Percentiles rank a stretch among this genome's conserved stretches.
Conservation (phyloP, 2,113 vertebrate species). For the Entosphenus tridentatus region DNA sequence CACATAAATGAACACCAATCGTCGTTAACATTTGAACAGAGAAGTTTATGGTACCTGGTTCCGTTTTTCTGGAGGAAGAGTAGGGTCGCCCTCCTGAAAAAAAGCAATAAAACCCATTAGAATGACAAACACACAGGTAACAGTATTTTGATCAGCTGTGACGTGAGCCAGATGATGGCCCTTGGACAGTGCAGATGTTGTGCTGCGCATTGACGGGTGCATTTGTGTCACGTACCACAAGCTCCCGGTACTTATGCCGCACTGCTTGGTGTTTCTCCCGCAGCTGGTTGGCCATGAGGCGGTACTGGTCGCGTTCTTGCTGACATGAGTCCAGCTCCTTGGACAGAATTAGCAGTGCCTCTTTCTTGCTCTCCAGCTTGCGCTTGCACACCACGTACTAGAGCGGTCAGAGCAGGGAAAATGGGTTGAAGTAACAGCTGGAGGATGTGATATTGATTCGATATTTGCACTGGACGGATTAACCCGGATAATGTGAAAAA, state of each 20-base stretch:
- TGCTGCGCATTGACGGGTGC: background rate
- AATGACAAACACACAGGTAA: background rate
- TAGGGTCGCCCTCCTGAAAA: slow-evolving; percentile 68
- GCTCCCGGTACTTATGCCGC: slow-evolving; percentile 76
- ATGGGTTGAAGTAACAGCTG: too few species aligned
- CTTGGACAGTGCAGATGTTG: too few species aligned
- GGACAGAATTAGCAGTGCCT: slow-evolving; percentile 73
- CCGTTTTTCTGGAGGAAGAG: slow-evolving; percentile 76
- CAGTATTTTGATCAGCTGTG: too few species aligned
- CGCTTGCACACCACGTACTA: slow-evolving; percentile 74
- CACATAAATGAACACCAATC: too few species aligned
- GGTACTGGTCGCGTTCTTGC: slow-evolving; percentile 83
- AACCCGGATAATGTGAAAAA: too few species aligned
- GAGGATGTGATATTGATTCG: too few species aligned
- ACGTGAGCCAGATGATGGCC: too few species aligned
- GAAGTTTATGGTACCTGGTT: slow-evolving; percentile 42
- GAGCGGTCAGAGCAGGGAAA: background rate
- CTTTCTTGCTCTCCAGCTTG: slow-evolving; percentile 87
- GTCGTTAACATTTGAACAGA: too few species aligned
- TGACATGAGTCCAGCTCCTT: slow-evolving; percentile 87
- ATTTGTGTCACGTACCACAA: slow-evolving; percentile 41
- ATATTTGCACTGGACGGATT: too few species aligned
- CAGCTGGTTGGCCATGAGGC: slow-evolving; percentile 90
- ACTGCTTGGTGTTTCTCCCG: slow-evolving; percentile 68
- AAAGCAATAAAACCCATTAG: slow-evolving; percentile 6